Evolutionary conservation across 2,888 invertebrate genomes (phyloP).

Genomic region (Drosophila birchii): DNA sequence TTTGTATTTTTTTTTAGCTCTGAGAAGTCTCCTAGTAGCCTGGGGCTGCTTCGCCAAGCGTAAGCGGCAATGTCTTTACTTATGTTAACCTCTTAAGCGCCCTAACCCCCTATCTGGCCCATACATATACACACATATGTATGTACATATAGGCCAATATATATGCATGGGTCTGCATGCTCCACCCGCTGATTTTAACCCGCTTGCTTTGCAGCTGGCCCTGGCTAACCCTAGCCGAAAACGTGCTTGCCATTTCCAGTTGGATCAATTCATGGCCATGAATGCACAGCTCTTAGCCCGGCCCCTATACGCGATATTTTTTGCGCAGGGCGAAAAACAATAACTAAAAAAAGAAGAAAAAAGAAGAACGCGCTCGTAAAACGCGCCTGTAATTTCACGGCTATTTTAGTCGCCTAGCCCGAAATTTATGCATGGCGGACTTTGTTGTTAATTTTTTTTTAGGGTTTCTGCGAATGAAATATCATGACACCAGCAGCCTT

Average conservation of each 20-base stretch:
- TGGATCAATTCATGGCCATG: slow-evolving; percentile 39
- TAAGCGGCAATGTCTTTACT: slow-evolving; percentile 53
- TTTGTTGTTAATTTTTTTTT: not conserved
- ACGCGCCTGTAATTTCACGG: slow-evolving; percentile 25
- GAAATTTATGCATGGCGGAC: slow-evolving; percentile 38
- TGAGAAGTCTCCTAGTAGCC: slow-evolving; percentile 57
- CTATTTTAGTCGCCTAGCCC: slow-evolving; percentile 35
- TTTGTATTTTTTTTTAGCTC: slow-evolving; percentile 31
- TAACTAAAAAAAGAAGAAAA: not conserved
- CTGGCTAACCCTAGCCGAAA: slow-evolving; percentile 29
- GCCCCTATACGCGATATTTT: slow-evolving; percentile 8
- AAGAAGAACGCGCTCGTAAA: slow-evolving; percentile 35
- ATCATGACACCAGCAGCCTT: slow-evolving; percentile 17
- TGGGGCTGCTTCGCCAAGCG: slow-evolving; percentile 62
- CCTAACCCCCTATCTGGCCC: not conserved
- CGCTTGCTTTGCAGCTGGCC: slow-evolving; percentile 27
- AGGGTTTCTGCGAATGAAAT: not conserved
- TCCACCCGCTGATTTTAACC: slow-evolving; percentile 9
- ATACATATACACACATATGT: not conserved
- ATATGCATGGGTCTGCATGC: not conserved
- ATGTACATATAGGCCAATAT: not conserved
- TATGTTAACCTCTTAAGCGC: slow-evolving; percentile 1
- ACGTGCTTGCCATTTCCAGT: slow-evolving; percentile 25
- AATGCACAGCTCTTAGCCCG: slow-evolving; percentile 28
- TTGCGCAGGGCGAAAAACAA: slow-evolving; percentile 24